Conservation (phyloP, 2,113 vertebrate species). For the Daubentonia madagascariensis region DNA sequence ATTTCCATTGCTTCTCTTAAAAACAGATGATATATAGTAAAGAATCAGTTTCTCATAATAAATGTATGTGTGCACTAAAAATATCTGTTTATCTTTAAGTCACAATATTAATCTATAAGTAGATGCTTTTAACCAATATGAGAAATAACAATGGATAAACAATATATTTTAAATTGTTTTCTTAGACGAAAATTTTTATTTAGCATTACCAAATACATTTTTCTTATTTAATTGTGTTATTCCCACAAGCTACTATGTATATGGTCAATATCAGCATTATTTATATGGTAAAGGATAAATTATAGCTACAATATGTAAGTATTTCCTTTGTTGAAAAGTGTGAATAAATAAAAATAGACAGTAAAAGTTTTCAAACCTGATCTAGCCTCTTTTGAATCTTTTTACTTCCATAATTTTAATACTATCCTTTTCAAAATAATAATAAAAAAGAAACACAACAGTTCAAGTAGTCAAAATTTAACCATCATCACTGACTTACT, state of each 20-base stretch:
- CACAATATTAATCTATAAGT: not conserved
- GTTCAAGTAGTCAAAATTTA: not conserved
- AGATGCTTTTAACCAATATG: not conserved
- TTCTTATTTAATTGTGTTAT: not conserved
- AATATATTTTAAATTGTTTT: not conserved
- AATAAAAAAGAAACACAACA: not conserved
- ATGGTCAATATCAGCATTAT: not conserved
- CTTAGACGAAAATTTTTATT: not conserved
- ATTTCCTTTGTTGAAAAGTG: not conserved
- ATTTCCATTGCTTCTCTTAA: not conserved
- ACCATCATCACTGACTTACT: not conserved
- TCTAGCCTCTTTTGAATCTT: not conserved
- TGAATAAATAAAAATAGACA: conserved; percentile 2
- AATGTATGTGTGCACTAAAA: not conserved
- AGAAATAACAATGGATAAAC: not conserved
- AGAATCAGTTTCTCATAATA: not conserved
- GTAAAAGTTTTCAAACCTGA: not conserved
- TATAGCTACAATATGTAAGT: not conserved
- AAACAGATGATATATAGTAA: not conserved
- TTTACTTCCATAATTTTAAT: not conserved
- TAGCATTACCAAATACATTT: not conserved
- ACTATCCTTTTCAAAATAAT: not conserved
- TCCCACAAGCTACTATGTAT: not conserved
- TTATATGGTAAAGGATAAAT: not conserved
- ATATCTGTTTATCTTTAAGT: conserved; percentile 30